Base-by-base conservation (phyloP, 2,113 vertebrate species). In the Ictidomys tridecemlineatus region DNA sequence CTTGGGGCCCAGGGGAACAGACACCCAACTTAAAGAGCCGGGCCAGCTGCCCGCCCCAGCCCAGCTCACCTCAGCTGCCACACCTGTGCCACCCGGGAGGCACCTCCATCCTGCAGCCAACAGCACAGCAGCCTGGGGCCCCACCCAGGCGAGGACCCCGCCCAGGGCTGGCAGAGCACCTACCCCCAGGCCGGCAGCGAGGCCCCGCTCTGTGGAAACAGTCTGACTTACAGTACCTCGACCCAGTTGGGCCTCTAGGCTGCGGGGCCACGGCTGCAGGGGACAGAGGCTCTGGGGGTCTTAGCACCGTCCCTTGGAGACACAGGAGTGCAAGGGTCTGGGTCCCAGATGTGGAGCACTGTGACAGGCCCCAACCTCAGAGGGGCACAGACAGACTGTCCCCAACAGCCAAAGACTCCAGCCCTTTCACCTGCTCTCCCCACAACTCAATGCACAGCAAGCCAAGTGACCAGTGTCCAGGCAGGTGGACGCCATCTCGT, bases 41-140 rank as follows among this genome's bases (percentile, higher is more conserved):
- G 51, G 51, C 16, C 51, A 14, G 3, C 51, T 53, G 51, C 51
- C 14, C 28, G 7, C 51, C 22, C 1, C 2, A 56, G 76, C 51
- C 61, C 8, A 48, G 12, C 1, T 17, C 13, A 37, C n/a, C 91
- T 67, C 18, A 24, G 14, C 26, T 13, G 37, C 14, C 4, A 8
- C 2, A 34, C 56, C 10, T 8, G 17, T 22, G 5, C 7, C 13
- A 1, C 5, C 37, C n/a, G 51, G 0, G 30, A 13, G 0, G 4
- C 65, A 18, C n/a, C 22, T 13, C 48, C 12, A 2, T 2, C 48
- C 48, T 12, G 48, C 12, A 51, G 48, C 48, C 48, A 13, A 51
- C 11, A 51, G 48, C 37, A 80, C 37, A 37, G 37, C 12, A 26
- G 53, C 39, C 48, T 28, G 0, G 17, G 12, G 37, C 13, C 37